phyloP scores from a whole-genome alignment of 2,888 invertebrate species.

The Holacanthella duospinosa region DNA sequence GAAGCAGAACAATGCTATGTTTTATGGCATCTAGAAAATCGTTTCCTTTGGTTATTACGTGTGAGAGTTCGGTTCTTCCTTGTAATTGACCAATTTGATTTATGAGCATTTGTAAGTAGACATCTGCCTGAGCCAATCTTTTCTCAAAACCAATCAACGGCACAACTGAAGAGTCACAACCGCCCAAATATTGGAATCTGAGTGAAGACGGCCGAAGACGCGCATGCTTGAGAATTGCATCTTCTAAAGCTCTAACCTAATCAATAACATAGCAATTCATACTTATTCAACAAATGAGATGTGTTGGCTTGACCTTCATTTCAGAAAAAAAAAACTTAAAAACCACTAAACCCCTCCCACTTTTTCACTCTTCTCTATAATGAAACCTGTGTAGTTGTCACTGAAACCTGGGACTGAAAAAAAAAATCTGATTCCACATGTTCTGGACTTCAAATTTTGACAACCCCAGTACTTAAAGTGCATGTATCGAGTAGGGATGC shows the following conservation, averaged over 20 bases:
- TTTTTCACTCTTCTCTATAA: too few species aligned
- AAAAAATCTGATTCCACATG: too few species aligned
- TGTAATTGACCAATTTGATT: constrained; percentile 63
- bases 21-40: constrained; percentile 93
- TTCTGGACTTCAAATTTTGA: too few species aligned
- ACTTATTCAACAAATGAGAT: background rate
- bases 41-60: constrained; percentile 34
- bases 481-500: too few species aligned
- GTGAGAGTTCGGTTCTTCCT: constrained; percentile 31
- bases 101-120: constrained; percentile 88
- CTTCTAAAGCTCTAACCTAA: constrained; percentile 75
- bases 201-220: constrained; percentile 38
- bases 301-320: too few species aligned
- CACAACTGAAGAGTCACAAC: constrained; percentile 22
- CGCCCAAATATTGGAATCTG: constrained; percentile 22
- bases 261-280: background rate
- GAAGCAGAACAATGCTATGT: constrained; percentile 93
- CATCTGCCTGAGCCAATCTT: constrained; percentile 88
- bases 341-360: too few species aligned
- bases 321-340: too few species aligned
- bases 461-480: too few species aligned
- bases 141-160: constrained; percentile 54
- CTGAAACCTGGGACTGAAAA: too few species aligned
- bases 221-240: constrained; percentile 79
- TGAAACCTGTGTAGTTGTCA: too few species aligned